phyloP scores from a whole-genome alignment of 2,113 vertebrate species.

The Colius striatus region DNA sequence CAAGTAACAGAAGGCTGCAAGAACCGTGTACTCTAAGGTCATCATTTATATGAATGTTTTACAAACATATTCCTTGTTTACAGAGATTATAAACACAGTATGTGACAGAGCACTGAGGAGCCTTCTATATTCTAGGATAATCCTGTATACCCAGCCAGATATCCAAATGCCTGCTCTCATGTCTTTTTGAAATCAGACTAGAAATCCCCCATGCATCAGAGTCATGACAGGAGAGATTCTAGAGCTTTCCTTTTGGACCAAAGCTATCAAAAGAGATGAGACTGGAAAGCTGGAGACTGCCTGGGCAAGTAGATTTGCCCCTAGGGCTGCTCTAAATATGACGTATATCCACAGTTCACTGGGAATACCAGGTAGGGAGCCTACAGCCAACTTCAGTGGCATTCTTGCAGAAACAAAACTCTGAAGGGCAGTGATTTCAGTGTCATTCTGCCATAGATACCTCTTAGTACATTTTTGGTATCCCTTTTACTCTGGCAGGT shows the following conservation, averaged over 20 bases:
- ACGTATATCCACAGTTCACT: not conserved
- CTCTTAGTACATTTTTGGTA: not conserved
- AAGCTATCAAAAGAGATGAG: not conserved
- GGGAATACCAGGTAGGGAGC: not conserved
- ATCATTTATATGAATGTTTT: not conserved
- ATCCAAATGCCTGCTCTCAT: not conserved
- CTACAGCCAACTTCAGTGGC: not conserved
- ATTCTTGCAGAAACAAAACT: not conserved
- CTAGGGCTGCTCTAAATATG: not conserved
- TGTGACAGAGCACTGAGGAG: not conserved
- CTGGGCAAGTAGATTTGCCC: not conserved
- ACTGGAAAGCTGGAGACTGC: not conserved
- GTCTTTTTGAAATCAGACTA: not conserved
- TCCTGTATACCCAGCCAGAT: not conserved
- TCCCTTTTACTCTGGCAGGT: not conserved
- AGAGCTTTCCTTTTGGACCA: not conserved
- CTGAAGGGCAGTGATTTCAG: not conserved
- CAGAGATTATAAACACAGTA: not conserved
- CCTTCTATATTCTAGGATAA: not conserved
- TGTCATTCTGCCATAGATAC: not conserved
- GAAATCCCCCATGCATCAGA: not conserved
- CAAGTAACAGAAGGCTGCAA: not conserved
- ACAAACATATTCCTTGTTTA: not conserved
- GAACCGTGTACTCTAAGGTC: not conserved
- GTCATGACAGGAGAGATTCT: not conserved